These are phyloP conservation scores for Pteropus alecto DNA, from an alignment of 2,113 vertebrate species.

Conservation along the genomic window DNA sequence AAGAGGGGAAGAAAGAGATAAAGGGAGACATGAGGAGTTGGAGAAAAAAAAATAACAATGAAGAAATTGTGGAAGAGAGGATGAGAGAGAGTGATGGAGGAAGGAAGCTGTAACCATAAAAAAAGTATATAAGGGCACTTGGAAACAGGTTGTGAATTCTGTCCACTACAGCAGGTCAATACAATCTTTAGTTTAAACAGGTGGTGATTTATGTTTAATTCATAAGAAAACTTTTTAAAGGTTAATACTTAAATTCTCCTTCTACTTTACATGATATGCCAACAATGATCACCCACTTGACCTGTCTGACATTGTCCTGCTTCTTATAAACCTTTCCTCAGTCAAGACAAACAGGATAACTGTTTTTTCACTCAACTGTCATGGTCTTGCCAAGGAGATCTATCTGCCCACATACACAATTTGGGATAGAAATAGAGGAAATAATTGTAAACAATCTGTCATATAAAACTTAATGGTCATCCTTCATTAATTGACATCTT, in stretches of 20 bases:
- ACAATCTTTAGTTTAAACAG: not conserved
- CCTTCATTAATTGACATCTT: not conserved
- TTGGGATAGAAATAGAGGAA: not conserved
- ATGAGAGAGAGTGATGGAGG: not conserved
- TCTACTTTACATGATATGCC: not conserved
- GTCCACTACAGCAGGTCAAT: not conserved
- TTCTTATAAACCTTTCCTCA: not conserved
- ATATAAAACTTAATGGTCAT: not conserved
- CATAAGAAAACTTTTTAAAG: not conserved
- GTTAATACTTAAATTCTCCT: not conserved
- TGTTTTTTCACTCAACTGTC: not conserved
- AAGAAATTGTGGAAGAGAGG: not conserved
- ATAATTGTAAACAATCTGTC: not conserved
- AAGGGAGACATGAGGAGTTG: rapidly evolving
- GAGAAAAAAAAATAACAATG: not conserved
- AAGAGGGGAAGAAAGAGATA: not conserved
- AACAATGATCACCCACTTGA: not conserved
- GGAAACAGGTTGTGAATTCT: not conserved
- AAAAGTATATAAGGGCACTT: not conserved
- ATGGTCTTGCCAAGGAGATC: not conserved
- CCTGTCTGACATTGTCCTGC: not conserved
- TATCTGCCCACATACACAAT: not conserved
- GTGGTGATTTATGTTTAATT: not conserved
- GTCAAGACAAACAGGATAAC: not conserved
- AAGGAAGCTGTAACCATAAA: not conserved